phyloP scores from a whole-genome alignment of 2,888 invertebrate species.

The Panzeria rudis region DNA sequence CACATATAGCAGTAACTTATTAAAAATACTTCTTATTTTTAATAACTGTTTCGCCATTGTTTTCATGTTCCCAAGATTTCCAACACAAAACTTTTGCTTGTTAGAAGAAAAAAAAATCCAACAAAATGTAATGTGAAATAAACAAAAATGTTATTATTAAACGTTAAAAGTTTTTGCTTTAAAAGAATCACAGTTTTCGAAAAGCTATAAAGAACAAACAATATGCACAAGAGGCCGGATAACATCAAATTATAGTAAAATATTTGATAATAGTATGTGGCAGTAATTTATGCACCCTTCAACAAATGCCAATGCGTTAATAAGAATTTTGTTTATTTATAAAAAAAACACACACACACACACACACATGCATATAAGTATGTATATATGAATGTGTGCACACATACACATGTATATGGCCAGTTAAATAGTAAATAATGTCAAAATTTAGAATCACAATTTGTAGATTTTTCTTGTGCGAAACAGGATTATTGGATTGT shows the following conservation, averaged over 20 bases:
- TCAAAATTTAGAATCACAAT: constrained; percentile 28
- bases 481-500: background rate
- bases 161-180: background rate
- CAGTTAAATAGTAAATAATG: background rate
- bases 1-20: no score
- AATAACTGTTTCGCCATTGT: background rate
- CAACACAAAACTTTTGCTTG: background rate
- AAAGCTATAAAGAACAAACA: background rate
- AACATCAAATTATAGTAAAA: constrained; percentile 14
- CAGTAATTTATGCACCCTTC: constrained; percentile 52
- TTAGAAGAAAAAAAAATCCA: background rate
- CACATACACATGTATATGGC: background rate
- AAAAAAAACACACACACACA: constrained; percentile 1
- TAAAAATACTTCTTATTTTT: no score
- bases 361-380: background rate
- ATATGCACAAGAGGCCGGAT: background rate
- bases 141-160: background rate
- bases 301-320: constrained; percentile 32
- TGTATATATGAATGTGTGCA: no score
- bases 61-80: background rate
- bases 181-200: background rate
- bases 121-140: background rate
- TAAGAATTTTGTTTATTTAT: constrained; percentile 45
- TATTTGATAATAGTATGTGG: constrained; percentile 1
- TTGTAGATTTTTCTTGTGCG: background rate